Percentiles rank a stretch among this genome's conserved stretches.
Conservation (phyloP, 2,888 invertebrate species). For the Gisinianus flammeolus region DNA sequence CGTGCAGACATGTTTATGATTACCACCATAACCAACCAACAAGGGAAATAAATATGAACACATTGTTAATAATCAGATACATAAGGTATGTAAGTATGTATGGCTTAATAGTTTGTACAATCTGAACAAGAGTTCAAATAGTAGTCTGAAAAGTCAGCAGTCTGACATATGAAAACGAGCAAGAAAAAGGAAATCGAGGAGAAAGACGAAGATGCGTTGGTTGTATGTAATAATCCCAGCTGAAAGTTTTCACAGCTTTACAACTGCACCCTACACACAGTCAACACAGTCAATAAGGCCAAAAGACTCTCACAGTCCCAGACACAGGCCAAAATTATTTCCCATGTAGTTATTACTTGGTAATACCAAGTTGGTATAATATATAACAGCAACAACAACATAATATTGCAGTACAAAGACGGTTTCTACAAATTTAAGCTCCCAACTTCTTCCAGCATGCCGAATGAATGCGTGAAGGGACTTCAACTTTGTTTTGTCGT, state of each 20-base stretch:
- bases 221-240: constrained; percentile 5
- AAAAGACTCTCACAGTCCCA: not conserved
- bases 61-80: not conserved
- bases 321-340: constrained; percentile 19
- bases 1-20: constrained; percentile 18
- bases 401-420: constrained; percentile 3
- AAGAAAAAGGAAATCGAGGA: not conserved
- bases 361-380: not conserved
- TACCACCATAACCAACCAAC: constrained; percentile 17
- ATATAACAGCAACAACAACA: no score
- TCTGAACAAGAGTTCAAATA: not conserved
- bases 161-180: not conserved
- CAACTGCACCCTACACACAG: not conserved
- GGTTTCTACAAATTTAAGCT: no score
- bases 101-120: not conserved
- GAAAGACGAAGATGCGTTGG: not conserved
- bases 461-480: no score
- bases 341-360: constrained; percentile 19
- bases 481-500: not conserved
- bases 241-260: constrained; percentile 8
- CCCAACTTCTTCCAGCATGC: no score
- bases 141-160: not conserved
- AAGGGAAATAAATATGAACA: not conserved
- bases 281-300: constrained; percentile 3
- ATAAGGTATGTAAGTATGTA: not conserved